phyloP scores from a whole-genome alignment of 1,140 invertebrate genomes.

The Portunus trituberculatus region DNA sequence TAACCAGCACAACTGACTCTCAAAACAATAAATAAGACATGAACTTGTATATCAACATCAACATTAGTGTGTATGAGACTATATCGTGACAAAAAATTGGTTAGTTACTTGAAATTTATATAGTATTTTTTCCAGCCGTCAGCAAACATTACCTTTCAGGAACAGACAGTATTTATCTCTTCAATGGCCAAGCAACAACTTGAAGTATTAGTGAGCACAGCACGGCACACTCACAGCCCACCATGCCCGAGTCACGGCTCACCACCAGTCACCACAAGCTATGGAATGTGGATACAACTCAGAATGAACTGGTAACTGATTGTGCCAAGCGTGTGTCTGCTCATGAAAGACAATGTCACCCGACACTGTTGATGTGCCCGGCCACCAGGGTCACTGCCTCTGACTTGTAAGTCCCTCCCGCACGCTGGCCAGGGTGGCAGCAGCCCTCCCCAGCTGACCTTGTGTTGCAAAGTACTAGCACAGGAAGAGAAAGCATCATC shows the following conservation, averaged over 20 bases:
- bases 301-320: constrained; percentile 57
- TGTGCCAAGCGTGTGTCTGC: constrained; percentile 61
- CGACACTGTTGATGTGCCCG: constrained; percentile 51
- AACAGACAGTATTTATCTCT: constrained; percentile 71
- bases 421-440: neutral
- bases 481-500: constrained; percentile 63
- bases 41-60: constrained; percentile 69
- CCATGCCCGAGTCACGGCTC: neutral
- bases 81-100: constrained; percentile 71
- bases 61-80: constrained; percentile 75
- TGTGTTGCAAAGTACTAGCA: constrained; percentile 67
- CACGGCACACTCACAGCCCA: neutral
- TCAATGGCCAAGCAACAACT: constrained; percentile 66
- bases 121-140: constrained; percentile 51
- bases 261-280: constrained; percentile 50
- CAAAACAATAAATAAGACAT: constrained; percentile 70
- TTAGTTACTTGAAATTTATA: constrained; percentile 70
- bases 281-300: constrained; percentile 71
- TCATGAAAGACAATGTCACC: constrained; percentile 74
- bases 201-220: constrained; percentile 35
- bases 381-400: constrained; percentile 33
- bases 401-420: constrained; percentile 5
- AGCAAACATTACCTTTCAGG: constrained; percentile 76
- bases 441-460: constrained; percentile 55
- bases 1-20: constrained; percentile 60